Conservation (phyloP, 2,888 invertebrate genomes). For the Actias luna region DNA sequence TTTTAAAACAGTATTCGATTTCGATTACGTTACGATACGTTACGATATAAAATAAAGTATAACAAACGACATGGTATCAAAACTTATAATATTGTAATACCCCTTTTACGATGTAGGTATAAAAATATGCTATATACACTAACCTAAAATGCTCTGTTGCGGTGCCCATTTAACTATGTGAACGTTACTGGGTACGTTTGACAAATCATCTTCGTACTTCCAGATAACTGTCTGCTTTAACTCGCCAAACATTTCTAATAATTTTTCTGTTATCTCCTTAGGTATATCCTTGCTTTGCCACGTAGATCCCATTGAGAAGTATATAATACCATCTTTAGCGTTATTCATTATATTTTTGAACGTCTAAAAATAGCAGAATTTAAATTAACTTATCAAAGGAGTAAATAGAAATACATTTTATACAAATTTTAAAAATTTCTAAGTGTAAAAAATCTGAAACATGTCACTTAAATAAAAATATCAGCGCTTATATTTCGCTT, state of each 20-base stretch:
- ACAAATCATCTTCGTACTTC: slow-evolving; percentile 58
- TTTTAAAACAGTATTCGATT: too few relatives aligned
- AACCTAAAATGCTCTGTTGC: slow-evolving; percentile 62
- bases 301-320: slow-evolving; percentile 63
- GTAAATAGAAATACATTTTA: too few relatives aligned
- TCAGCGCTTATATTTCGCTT: too few relatives aligned
- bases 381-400: not conserved
- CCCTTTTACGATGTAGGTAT: not conserved
- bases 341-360: slow-evolving; percentile 58
- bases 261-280: slow-evolving; percentile 34
- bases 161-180: slow-evolving; percentile 63
- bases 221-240: slow-evolving; percentile 61
- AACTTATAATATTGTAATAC: not conserved
- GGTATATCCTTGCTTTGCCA: slow-evolving; percentile 50
- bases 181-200: slow-evolving; percentile 53
- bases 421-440: too few relatives aligned
- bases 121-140: slow-evolving; percentile 1
- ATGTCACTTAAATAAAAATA: too few relatives aligned
- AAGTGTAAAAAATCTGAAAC: too few relatives aligned
- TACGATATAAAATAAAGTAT: too few relatives aligned
- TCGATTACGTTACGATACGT: too few relatives aligned
- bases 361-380: slow-evolving; percentile 41
- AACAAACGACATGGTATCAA: too few relatives aligned
- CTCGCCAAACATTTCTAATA: slow-evolving; percentile 49
- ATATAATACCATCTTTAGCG: slow-evolving; percentile 56